Base-by-base conservation (phyloP, 2,888 invertebrate species). In the Idaea aversata region DNA sequence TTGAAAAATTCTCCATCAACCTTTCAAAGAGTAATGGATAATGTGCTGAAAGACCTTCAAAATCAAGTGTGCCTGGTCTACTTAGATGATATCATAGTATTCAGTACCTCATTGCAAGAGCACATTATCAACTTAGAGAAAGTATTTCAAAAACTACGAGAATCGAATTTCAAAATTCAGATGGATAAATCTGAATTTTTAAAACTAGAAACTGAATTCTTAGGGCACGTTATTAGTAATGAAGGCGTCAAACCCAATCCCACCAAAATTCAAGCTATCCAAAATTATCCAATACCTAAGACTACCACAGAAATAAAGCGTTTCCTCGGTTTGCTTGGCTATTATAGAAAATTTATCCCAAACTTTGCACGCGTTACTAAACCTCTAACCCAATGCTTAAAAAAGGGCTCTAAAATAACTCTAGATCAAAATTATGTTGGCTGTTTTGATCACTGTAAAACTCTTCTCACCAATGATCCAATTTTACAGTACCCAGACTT, bases 401-500 rank as follows among this genome's bases (percentile, higher is more conserved):
- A n/a, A n/a, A n/a, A n/a, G n/a, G n/a, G n/a, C n/a, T n/a, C n/a
- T n/a, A n/a, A n/a, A n/a, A n/a, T n/a, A n/a, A n/a, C n/a, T n/a
- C n/a, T n/a, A n/a, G n/a, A n/a, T n/a, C n/a, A n/a, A n/a, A n/a
- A n/a, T n/a, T n/a, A n/a, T n/a, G n/a, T n/a, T n/a, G n/a, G n/a
- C n/a, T n/a, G n/a, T n/a, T n/a, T n/a, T n/a, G n/a, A n/a, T n/a
- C n/a, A n/a, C 59, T 85, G 75, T 36, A 75, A 72, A 61, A 69
- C 63, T 5, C 59, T 74, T 15, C 57, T 75, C 57, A 70, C 65
- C 3, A 74, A 77, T 16, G 74, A 75, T n/a, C 81, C 82, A 0
- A 75, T 86, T 0, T 66, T 86, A 2, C 73, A 76, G 65, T 84
- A 79, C 59, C 82, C 83, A 0, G 77, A 86, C 59, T 85, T 84